A percentile compares a stretch with the other conserved stretches of the same genome.
Evolutionary conservation across 2,113 vertebrate species (phyloP).

Genomic region (Chitala chitala): DNA sequence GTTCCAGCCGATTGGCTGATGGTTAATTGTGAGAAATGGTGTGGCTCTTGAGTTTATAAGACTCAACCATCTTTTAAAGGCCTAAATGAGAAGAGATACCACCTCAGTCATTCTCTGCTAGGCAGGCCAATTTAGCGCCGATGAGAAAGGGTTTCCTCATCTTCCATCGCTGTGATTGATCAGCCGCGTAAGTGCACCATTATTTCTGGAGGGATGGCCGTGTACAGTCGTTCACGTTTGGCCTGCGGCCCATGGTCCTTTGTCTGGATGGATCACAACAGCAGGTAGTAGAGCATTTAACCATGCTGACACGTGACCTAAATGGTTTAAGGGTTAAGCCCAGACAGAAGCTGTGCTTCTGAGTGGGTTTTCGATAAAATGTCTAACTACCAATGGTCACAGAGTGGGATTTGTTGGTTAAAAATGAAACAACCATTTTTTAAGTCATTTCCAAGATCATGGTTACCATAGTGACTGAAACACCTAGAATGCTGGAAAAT

Average conservation of each 20-base stretch:
- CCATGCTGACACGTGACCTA: too few relatives aligned
- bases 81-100: conserved; percentile 47
- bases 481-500: too few relatives aligned
- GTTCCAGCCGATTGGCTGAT: conserved; percentile 39
- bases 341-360: too few relatives aligned
- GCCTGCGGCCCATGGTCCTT: not conserved
- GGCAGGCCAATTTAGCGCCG: conserved; percentile 38
- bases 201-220: not conserved
- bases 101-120: conserved; percentile 29
- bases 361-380: too few relatives aligned
- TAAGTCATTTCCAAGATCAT: too few relatives aligned
- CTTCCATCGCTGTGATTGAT: conserved; percentile 15
- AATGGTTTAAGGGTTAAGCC: too few relatives aligned
- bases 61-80: conserved; percentile 46
- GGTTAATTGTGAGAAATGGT: conserved; percentile 44
- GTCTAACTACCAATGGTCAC: too few relatives aligned
- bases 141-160: conserved; percentile 27
- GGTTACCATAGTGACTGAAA: too few relatives aligned
- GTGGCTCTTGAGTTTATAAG: conserved; percentile 49
- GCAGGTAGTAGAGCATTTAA: not conserved
- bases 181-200: conserved; percentile 7
- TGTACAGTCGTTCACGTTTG: not conserved
- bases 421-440: too few relatives aligned
- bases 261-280: not conserved
- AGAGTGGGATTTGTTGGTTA: too few relatives aligned